phyloP scores from a whole-genome alignment of 2,113 vertebrate species.

The Morone chrysops region DNA sequence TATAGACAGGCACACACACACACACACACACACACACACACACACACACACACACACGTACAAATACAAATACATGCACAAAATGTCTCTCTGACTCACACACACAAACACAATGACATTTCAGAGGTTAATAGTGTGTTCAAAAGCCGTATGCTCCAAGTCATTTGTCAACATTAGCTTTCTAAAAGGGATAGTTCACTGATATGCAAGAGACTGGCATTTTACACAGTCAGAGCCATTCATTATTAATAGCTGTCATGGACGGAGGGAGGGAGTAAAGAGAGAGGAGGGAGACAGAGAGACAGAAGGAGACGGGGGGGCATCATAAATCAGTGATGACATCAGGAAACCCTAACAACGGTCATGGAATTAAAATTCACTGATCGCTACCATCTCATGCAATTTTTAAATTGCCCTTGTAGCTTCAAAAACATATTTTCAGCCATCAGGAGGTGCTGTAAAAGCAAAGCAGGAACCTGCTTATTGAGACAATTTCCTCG shows the following conservation, averaged over 20 bases:
- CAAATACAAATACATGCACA: slow-evolving; percentile 11
- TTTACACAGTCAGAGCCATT: slow-evolving; percentile 72
- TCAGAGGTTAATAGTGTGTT: slow-evolving; percentile 70
- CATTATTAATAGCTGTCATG: slow-evolving; percentile 77
- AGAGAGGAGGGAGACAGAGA: slow-evolving; percentile 1
- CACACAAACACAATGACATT: slow-evolving; percentile 47
- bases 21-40: neutral
- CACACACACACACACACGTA: neutral
- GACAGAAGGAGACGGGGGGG: neutral
- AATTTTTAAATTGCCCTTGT: slow-evolving; percentile 8
- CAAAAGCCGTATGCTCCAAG: slow-evolving; percentile 57
- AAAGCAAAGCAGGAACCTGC: slow-evolving; percentile 4
- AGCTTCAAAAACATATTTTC: neutral
- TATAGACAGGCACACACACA: slow-evolving; percentile 8
- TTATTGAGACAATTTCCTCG: neutral
- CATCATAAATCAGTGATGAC: slow-evolving; percentile 59
- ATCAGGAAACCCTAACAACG: slow-evolving; percentile 21
- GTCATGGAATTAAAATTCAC: slow-evolving; percentile 32
- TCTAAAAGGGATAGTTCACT: slow-evolving; percentile 66
- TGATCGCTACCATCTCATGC: neutral
- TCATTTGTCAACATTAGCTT: slow-evolving; percentile 78
- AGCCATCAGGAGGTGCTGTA: slow-evolving; percentile 5
- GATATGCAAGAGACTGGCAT: slow-evolving; percentile 72
- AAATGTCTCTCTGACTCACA: neutral
- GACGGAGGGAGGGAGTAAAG: slow-evolving; percentile 15